Percentiles rank a stretch among this genome's conserved stretches.
These are phyloP conservation scores for Rotaria socialis DNA, from an alignment of 2,888 invertebrate species.

Conservation along the genomic window DNA sequence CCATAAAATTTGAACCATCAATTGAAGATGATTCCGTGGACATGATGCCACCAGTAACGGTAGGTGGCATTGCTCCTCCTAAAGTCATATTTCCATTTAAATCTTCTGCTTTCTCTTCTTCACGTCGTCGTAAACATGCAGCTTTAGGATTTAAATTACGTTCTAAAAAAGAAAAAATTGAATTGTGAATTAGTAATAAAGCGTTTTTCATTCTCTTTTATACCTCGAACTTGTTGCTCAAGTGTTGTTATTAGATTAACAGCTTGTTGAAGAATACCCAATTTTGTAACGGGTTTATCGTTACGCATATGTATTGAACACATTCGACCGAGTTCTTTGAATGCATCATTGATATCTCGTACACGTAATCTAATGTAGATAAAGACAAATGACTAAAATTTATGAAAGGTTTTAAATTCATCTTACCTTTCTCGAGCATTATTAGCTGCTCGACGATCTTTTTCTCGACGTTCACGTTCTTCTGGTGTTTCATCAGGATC, in stretches of 20 bases:
- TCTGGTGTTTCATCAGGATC: conserved; percentile 44
- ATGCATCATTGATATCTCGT: conserved; percentile 94
- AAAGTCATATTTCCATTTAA: not conserved
- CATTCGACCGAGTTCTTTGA: conserved; percentile 95
- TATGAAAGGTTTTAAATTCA: not conserved
- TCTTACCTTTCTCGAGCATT: conserved; percentile 80
- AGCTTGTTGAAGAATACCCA: conserved; percentile 95
- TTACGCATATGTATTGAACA: conserved; percentile 92
- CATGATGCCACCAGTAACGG: not conserved
- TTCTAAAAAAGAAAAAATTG: conserved; percentile 58
- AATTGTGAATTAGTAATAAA: no score
- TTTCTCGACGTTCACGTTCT: conserved; percentile 64
- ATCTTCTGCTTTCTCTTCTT: conserved; percentile 61
- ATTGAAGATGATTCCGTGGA: not conserved
- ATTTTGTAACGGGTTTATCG: conserved; percentile 94
- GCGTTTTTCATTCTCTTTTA: conserved; percentile 48
- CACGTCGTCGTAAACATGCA: conserved; percentile 90
- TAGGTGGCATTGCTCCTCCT: not conserved
- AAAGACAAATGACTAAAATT: not conserved
- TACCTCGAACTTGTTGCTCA: conserved; percentile 94
- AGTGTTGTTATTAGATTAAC: conserved; percentile 95
- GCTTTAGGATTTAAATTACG: conserved; percentile 96
- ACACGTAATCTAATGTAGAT: conserved; percentile 71
- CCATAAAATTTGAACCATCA: not conserved
- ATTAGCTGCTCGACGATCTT: conserved; percentile 92